These are phyloP conservation scores for Brachyalestes nurse DNA, from an alignment of 2,797 vertebrate genomes.

Conservation along the genomic window DNA sequence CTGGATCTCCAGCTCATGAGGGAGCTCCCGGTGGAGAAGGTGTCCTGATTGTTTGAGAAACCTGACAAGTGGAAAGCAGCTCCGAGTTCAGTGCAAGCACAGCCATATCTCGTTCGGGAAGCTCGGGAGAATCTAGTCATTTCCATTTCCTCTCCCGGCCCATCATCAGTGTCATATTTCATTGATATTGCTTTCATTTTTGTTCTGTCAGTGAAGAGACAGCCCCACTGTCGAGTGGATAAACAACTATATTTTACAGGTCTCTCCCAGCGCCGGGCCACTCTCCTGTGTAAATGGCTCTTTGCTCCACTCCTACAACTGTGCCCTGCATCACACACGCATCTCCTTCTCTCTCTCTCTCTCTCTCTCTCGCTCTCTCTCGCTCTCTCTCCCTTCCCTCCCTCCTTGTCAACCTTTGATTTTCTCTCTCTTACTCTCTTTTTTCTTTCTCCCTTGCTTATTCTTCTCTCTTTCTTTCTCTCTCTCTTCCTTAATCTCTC, in stretches of 20 bases:
- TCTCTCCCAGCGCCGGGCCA: constrained; percentile 38
- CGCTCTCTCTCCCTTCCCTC: no score
- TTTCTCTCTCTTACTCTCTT: not conserved
- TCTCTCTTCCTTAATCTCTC: not conserved
- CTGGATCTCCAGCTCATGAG: constrained; percentile 48
- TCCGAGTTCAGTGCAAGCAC: constrained; percentile 53
- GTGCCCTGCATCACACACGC: constrained; percentile 34
- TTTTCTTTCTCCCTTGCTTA: not conserved
- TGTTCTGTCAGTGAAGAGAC: constrained; percentile 60
- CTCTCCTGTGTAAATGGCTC: constrained; percentile 37
- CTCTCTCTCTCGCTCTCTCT: not conserved
- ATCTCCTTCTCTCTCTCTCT: constrained; percentile 15
- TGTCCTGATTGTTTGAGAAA: constrained; percentile 60
- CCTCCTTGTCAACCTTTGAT: not conserved
- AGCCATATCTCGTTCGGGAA: constrained; percentile 52
- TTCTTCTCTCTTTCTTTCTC: not conserved
- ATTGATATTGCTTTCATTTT: constrained; percentile 68
- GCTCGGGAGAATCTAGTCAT: constrained; percentile 63
- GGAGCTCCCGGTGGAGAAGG: constrained; percentile 48
- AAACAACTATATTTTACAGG: constrained; percentile 63
- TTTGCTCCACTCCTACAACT: constrained; percentile 41
- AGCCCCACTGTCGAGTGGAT: constrained; percentile 55
- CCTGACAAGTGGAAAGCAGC: constrained; percentile 57
- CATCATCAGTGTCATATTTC: constrained; percentile 67
- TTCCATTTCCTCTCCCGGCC: constrained; percentile 59